Conservation (phyloP, 2,113 vertebrate genomes). For the Nerophis lumbriciformis region DNA sequence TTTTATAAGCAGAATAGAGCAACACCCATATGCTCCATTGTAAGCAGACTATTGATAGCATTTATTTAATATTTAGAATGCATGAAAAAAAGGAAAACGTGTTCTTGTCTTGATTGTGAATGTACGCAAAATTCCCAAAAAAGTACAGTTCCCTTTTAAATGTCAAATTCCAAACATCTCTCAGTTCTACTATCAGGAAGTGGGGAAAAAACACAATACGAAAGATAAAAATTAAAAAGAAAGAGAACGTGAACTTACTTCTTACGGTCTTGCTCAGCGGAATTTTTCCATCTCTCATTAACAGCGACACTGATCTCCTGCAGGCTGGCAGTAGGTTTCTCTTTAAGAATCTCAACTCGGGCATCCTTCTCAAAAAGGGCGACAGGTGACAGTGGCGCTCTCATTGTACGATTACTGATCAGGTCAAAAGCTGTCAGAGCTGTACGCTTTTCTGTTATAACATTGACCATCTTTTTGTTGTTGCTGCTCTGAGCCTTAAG, state of each 20-base stretch:
- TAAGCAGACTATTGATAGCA: no score
- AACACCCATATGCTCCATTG: no score
- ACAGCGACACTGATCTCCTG: constrained; percentile 74
- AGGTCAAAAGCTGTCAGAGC: constrained; percentile 84
- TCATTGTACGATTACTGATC: constrained; percentile 79
- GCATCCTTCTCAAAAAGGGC: constrained; percentile 80
- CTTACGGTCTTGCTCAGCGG: constrained; percentile 78
- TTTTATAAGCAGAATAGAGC: no score
- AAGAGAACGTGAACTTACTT: constrained; percentile 78
- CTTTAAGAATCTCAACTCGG: constrained; percentile 72
- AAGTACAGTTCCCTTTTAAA: no score
- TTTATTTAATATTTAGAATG: no score
- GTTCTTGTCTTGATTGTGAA: no score
- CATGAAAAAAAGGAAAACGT: no score
- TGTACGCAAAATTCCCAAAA: no score
- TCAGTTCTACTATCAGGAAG: background rate
- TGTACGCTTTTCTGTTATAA: constrained; percentile 78
- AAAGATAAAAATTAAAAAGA: background rate
- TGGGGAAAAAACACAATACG: background rate
- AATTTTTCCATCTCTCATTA: constrained; percentile 83
- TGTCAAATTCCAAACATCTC: no score
- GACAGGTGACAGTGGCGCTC: constrained; percentile 78
- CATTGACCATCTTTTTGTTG: constrained; percentile 64
- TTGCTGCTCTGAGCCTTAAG: constrained; percentile 36
- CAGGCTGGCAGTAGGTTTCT: constrained; percentile 74